phyloP scores from a whole-genome alignment of 2,888 invertebrate species.

The Noctuana brunneofusca region DNA sequence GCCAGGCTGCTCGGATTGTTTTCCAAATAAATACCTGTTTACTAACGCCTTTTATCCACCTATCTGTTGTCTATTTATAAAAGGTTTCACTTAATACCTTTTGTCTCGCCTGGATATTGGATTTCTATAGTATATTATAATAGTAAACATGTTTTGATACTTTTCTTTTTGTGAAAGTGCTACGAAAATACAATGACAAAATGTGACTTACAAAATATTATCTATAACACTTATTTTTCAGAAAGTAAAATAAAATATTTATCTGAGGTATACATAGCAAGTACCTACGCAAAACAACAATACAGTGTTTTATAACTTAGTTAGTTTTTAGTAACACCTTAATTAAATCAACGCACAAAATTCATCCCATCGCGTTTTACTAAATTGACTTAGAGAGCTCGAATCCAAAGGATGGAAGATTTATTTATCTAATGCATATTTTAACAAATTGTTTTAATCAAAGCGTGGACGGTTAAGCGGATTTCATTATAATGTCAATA shows the following conservation, averaged over 20 bases:
- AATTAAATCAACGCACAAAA: slow-evolving; percentile 18
- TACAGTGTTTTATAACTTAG: background rate
- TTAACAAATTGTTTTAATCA: slow-evolving; percentile 49
- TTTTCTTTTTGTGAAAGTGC: background rate
- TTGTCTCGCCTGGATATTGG: slow-evolving; percentile 4
- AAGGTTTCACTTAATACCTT: slow-evolving; percentile 16
- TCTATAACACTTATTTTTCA: background rate
- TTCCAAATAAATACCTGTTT: slow-evolving; percentile 33
- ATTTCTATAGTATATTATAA: slow-evolving; percentile 8
- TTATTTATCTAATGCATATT: slow-evolving; percentile 59
- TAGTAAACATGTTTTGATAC: slow-evolving; percentile 6
- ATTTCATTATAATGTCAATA: slow-evolving; percentile 67
- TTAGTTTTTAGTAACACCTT: slow-evolving; percentile 12
- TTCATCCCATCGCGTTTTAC: slow-evolving; percentile 12
- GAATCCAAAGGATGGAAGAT: slow-evolving; percentile 21
- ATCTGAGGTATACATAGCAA: background rate
- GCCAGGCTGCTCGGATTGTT: slow-evolving; percentile 30
- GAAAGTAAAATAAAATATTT: background rate
- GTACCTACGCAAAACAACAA: background rate
- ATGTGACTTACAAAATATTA: no score
- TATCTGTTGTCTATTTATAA: slow-evolving; percentile 12
- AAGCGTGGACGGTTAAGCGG: slow-evolving; percentile 54
- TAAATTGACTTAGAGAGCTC: slow-evolving; percentile 23
- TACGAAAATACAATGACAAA: background rate
- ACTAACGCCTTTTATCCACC: slow-evolving; percentile 12